Evolutionary conservation across 2,113 vertebrate genomes (phyloP).

Genomic region (Sula dactylatra): DNA sequence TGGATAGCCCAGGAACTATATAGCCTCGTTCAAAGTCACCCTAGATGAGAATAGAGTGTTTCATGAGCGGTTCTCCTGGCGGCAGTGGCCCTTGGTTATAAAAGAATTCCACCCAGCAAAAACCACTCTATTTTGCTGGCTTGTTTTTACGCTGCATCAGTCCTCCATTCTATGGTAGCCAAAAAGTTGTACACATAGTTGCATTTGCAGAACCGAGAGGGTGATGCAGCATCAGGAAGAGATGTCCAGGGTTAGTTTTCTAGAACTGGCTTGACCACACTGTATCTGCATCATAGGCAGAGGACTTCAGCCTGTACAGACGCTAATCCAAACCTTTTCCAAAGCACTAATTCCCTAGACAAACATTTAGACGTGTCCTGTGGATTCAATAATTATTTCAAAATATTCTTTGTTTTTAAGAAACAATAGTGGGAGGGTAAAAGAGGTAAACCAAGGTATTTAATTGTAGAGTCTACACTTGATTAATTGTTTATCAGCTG

Average conservation of each 20-base stretch:
- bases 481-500: not conserved
- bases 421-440: not conserved
- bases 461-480: not conserved
- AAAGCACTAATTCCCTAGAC: not conserved
- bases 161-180: not conserved
- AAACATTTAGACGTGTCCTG: not conserved
- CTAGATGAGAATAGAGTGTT: not conserved
- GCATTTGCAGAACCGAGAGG: not conserved
- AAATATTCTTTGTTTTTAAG: not conserved
- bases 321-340: not conserved
- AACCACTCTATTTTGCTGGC: not conserved
- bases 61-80: not conserved
- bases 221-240: not conserved
- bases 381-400: not conserved
- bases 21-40: not conserved
- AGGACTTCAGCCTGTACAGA: not conserved
- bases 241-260: not conserved
- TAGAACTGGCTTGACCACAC: not conserved
- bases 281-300: not conserved
- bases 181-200: rapidly evolving
- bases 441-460: not conserved
- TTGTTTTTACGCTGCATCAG: not conserved
- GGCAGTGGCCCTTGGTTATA: not conserved
- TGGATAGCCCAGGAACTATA: not conserved
- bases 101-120: not conserved